These are phyloP conservation scores for Podargus strigoides DNA, from an alignment of 2,797 vertebrate species.

Conservation along the genomic window DNA sequence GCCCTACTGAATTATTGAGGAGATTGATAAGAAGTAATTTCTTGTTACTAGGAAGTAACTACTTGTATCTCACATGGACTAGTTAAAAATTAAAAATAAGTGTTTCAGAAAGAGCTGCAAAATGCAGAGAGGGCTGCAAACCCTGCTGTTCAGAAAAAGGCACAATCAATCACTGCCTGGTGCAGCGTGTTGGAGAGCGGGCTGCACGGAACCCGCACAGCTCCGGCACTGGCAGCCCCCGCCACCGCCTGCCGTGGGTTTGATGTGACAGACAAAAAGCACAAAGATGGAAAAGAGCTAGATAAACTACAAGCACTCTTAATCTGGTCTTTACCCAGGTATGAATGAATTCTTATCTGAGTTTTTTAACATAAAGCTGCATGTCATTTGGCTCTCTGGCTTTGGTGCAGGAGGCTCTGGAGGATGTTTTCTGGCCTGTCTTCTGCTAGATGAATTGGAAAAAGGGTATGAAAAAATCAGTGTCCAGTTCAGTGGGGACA, in stretches of 20 bases:
- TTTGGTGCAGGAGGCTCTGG: neutral
- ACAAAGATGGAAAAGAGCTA: too few relatives aligned
- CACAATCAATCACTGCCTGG: too few relatives aligned
- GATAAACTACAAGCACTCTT: too few relatives aligned
- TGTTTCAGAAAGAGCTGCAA: neutral
- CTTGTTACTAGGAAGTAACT: neutral
- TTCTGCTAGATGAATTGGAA: neutral
- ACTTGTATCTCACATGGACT: neutral
- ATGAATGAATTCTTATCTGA: too few relatives aligned
- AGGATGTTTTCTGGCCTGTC: neutral
- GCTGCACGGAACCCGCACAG: too few relatives aligned
- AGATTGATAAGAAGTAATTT: neutral
- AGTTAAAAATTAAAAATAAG: neutral
- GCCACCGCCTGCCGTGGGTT: accelerated
- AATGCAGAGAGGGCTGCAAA: neutral
- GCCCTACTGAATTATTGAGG: neutral
- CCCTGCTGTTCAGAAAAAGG: neutral
- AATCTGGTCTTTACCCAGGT: neutral
- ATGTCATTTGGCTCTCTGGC: neutral
- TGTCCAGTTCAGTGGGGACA: neutral
- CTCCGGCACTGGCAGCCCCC: neutral
- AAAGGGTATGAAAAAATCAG: neutral
- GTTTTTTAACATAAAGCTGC: neutral
- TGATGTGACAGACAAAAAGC: neutral
- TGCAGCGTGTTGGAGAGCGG: accelerated